These are phyloP conservation scores for Gambusia affinis DNA, from an alignment of 2,113 vertebrate genomes.

Conservation along the genomic window DNA sequence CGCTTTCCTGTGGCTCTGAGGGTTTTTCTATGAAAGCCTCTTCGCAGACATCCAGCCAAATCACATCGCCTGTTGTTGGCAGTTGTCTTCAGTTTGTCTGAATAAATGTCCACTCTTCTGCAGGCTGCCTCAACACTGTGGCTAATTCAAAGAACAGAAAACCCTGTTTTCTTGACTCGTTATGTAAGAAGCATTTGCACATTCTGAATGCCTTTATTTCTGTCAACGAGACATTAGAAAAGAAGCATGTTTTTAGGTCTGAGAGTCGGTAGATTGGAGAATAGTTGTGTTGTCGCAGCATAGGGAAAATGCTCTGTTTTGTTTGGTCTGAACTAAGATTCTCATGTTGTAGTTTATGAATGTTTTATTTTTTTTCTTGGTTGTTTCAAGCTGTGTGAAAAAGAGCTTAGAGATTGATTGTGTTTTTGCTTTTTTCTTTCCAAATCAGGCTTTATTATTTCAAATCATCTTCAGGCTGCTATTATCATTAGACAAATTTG, in stretches of 20 bases:
- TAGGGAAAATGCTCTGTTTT: neutral
- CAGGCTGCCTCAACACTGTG: neutral
- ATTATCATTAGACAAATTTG: too few species aligned
- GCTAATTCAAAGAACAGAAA: conserved; percentile 2
- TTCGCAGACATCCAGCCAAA: conserved; percentile 31
- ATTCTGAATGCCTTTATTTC: neutral
- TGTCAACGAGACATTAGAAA: neutral
- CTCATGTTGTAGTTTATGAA: neutral
- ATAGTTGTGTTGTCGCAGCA: neutral
- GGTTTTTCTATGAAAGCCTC: conserved; percentile 22
- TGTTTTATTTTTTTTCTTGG: neutral
- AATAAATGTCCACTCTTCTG: neutral
- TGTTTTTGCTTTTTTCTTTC: neutral
- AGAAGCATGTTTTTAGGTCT: neutral
- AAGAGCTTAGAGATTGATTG: neutral
- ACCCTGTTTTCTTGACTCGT: conserved; percentile 9
- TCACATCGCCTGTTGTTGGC: conserved; percentile 44
- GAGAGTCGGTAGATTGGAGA: neutral
- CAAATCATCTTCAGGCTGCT: too few species aligned
- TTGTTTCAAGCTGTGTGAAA: neutral
- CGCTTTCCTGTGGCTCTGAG: conserved; percentile 43
- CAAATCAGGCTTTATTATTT: too few species aligned
- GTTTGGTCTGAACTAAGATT: neutral
- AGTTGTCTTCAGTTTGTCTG: conserved; percentile 22
- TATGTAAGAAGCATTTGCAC: neutral